phyloP scores from a whole-genome alignment of 1,140 invertebrate genomes.

The Anastatus disparis region DNA sequence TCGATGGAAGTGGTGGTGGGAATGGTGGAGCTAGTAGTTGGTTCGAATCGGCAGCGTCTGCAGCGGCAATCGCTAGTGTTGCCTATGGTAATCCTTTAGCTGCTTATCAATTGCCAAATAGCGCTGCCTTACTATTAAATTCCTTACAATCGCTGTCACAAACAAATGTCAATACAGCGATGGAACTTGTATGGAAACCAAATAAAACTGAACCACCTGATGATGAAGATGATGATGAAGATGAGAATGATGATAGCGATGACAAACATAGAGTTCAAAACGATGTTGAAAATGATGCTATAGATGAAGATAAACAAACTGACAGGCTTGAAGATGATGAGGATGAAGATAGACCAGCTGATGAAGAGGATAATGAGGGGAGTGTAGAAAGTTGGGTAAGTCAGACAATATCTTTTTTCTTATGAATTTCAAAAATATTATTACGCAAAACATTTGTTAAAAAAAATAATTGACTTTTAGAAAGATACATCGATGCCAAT shows the following conservation, averaged over 20 bases:
- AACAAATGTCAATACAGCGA: slow-evolving; percentile 7
- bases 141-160: slow-evolving; percentile 45
- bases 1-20: slow-evolving; percentile 25
- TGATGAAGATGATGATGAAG: slow-evolving; percentile 45
- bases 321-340: slow-evolving; percentile 47
- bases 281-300: slow-evolving; percentile 29
- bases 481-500: slow-evolving; percentile 60
- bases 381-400: slow-evolving; percentile 34
- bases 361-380: slow-evolving; percentile 46
- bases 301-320: slow-evolving; percentile 12
- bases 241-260: slow-evolving; percentile 35
- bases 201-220: slow-evolving; percentile 45
- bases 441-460: too few species aligned
- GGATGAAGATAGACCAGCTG: slow-evolving; percentile 57
- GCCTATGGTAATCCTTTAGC: slow-evolving; percentile 49
- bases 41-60: slow-evolving; percentile 47
- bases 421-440: too few species aligned
- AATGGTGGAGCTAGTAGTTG: slow-evolving; percentile 55
- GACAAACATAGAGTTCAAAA: neutral
- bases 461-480: too few species aligned
- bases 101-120: slow-evolving; percentile 51
- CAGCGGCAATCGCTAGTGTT: slow-evolving; percentile 42
- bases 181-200: slow-evolving; percentile 4
- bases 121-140: slow-evolving; percentile 58
- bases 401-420: too few species aligned